These are phyloP conservation scores for Drosophila mulleri DNA, from an alignment of 2,888 invertebrate genomes.

Conservation along the genomic window DNA sequence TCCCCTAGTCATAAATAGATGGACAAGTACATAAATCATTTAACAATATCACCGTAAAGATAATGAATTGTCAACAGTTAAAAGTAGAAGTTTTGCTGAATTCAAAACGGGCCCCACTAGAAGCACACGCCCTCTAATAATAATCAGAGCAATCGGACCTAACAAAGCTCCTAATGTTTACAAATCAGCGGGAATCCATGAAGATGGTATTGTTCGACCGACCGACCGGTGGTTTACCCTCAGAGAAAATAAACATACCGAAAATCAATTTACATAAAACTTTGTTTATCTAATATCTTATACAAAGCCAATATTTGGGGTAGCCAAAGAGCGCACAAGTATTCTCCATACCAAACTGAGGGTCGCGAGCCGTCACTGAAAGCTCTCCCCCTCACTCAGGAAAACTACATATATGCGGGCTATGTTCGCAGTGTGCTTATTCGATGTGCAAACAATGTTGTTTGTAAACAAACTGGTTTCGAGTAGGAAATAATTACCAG, in stretches of 20 bases:
- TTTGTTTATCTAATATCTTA: constrained; percentile 18
- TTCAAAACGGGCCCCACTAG: not conserved
- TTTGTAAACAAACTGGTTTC: constrained; percentile 65
- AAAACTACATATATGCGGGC: not conserved
- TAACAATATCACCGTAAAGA: constrained; percentile 42
- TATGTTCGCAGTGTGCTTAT: constrained; percentile 1
- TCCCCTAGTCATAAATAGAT: constrained; percentile 41
- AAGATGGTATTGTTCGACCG: constrained; percentile 3
- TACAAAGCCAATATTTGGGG: not conserved
- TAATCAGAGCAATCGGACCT: constrained; percentile 4
- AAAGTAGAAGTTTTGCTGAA: constrained; percentile 8
- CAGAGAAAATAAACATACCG: constrained; percentile 18
- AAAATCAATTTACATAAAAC: constrained; percentile 26
- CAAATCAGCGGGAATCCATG: constrained; percentile 1
- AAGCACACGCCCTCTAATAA: not conserved
- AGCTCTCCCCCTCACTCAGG: constrained; percentile 1
- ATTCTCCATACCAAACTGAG: not conserved
- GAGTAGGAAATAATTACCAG: constrained; percentile 55
- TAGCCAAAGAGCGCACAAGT: not conserved
- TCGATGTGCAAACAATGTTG: constrained; percentile 47
- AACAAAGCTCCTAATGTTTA: constrained; percentile 26
- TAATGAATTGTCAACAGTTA: constrained; percentile 55
- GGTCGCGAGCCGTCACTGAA: not conserved
- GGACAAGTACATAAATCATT: constrained; percentile 61
- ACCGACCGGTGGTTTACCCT: constrained; percentile 44